Evolutionary conservation across 2,888 invertebrate genomes (phyloP).

Genomic region (Glaucopsyche alexis): DNA sequence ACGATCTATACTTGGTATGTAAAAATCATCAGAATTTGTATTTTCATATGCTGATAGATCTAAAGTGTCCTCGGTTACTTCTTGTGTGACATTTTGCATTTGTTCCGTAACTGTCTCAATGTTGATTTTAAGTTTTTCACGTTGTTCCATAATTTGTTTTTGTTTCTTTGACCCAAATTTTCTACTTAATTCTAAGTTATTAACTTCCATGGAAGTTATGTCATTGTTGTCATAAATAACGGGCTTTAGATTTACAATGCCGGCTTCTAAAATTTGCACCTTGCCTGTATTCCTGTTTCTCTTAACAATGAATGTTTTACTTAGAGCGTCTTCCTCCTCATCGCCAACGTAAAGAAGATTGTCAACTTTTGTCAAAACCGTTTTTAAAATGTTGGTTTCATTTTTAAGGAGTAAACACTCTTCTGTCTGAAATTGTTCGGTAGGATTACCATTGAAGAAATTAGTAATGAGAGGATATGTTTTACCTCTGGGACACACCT

Average conservation of each 20-base stretch:
- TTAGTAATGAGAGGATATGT: constrained; percentile 53
- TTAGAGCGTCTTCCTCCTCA: constrained; percentile 52
- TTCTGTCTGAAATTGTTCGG: constrained; percentile 48
- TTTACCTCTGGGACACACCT: constrained; percentile 51
- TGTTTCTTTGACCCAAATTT: constrained; percentile 83
- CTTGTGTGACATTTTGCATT: constrained; percentile 75
- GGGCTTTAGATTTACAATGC: constrained; percentile 56
- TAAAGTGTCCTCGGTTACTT: constrained; percentile 50
- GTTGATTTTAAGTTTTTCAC: constrained; percentile 79
- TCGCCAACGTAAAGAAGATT: constrained; percentile 58
- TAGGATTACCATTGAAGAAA: constrained; percentile 66
- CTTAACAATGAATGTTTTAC: constrained; percentile 56
- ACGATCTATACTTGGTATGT: constrained; percentile 75
- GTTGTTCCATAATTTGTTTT: constrained; percentile 80
- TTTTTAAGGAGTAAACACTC: constrained; percentile 51
- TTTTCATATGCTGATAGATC: constrained; percentile 59
- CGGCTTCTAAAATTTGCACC: constrained; percentile 59
- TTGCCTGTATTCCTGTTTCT: constrained; percentile 61
- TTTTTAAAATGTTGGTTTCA: constrained; percentile 46
- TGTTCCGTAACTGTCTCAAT: constrained; percentile 79
- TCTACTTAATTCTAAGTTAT: constrained; percentile 73
- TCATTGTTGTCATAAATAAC: constrained; percentile 46
- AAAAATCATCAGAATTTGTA: constrained; percentile 62
- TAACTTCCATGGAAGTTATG: constrained; percentile 49
- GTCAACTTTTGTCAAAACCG: constrained; percentile 49